Percentiles rank a stretch among this genome's conserved stretches.
Conservation (phyloP, 1,140 invertebrate genomes). For the Orussus abietinus region DNA sequence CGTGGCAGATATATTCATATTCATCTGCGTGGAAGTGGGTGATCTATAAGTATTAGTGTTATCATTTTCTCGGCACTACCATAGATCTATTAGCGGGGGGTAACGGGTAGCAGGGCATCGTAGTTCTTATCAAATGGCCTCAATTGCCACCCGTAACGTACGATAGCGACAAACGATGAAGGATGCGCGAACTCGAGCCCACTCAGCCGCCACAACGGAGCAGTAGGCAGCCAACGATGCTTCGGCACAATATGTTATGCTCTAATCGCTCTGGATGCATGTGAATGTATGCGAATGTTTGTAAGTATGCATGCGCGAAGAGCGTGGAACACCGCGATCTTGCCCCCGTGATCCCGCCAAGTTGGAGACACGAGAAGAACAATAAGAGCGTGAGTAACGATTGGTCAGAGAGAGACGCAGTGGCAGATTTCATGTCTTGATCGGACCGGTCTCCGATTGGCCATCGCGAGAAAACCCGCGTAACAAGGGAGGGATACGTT, state of each 20-base stretch:
- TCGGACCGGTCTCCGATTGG: no score
- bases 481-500: constrained; percentile 11
- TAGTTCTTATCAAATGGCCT: constrained; percentile 30
- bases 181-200: constrained; percentile 14
- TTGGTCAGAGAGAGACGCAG: no score
- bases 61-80: no score
- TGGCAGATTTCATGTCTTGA: no score
- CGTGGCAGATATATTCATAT: no score
- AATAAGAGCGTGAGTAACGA: no score
- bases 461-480: neutral
- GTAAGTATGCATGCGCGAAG: constrained; percentile 10
- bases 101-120: no score
- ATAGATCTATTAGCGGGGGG: no score
- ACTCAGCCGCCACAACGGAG: constrained; percentile 5
- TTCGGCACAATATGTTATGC: neutral
- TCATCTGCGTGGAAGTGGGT: no score
- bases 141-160: constrained; percentile 23
- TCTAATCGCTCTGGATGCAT: neutral
- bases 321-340: neutral
- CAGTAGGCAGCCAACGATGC: constrained; percentile 9
- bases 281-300: constrained; percentile 4
- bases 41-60: no score
- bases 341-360: no score
- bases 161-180: constrained; percentile 13
- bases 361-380: no score